Percentiles rank a stretch among this genome's conserved stretches.
These are phyloP conservation scores for Myotis daubentonii DNA, from an alignment of 2,797 vertebrate species.

Conservation along the genomic window DNA sequence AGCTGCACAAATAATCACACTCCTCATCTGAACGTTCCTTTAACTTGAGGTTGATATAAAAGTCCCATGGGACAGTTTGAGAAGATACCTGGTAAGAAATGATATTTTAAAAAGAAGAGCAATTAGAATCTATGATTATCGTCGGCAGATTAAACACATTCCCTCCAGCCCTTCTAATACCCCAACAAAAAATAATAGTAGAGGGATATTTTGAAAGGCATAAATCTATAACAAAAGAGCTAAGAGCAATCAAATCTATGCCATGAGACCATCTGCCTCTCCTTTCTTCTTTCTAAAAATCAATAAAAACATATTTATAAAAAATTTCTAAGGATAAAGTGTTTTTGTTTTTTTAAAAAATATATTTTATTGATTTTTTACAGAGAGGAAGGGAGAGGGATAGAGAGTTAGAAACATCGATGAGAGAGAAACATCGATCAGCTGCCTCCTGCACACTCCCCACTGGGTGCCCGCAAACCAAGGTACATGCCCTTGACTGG, in stretches of 20 bases:
- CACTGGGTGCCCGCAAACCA: too few species aligned
- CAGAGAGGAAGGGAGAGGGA: too few species aligned
- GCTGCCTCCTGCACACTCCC: too few species aligned
- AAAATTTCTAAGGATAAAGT: neutral
- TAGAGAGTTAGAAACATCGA: too few species aligned
- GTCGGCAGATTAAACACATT: slow-evolving; percentile 41
- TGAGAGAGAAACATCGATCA: too few species aligned
- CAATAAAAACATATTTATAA: neutral
- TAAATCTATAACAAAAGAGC: slow-evolving; percentile 30
- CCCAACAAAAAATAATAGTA: neutral
- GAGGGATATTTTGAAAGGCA: slow-evolving; percentile 20
- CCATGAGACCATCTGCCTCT: neutral
- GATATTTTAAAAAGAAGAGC: slow-evolving; percentile 60
- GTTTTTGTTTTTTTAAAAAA: neutral
- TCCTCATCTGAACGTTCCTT: slow-evolving; percentile 83
- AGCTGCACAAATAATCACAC: slow-evolving; percentile 82
- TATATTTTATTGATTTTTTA: too few species aligned
- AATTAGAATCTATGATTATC: slow-evolving; percentile 37
- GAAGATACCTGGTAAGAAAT: slow-evolving; percentile 83
- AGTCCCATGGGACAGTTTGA: slow-evolving; percentile 89
- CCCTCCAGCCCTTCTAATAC: neutral
- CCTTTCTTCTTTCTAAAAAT: neutral
- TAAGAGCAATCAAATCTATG: neutral
- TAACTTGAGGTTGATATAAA: slow-evolving; percentile 86
- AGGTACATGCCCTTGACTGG: too few species aligned